Evolutionary conservation across 1,140 invertebrate species (phyloP).

Genomic region (Apocrypta bakeri): DNA sequence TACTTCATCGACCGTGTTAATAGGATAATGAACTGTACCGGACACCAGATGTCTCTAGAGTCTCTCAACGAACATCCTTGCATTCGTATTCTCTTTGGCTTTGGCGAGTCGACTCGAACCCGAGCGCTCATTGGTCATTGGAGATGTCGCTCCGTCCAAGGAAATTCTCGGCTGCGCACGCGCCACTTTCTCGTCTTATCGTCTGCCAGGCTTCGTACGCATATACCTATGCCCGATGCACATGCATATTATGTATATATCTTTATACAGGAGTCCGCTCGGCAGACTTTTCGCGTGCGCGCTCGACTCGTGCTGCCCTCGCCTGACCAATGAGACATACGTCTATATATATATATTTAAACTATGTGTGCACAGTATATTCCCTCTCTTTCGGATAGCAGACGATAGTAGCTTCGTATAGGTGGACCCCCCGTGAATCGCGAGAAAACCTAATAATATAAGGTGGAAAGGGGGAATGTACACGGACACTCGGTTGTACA

Average conservation of each 20-base stretch:
- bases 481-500: too few relatives aligned
- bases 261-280: too few relatives aligned
- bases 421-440: background rate
- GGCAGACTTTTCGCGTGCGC: background rate
- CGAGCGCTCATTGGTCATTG: background rate
- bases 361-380: too few relatives aligned
- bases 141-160: constrained; percentile 8
- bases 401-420: background rate
- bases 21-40: too few relatives aligned
- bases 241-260: too few relatives aligned
- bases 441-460: too few relatives aligned
- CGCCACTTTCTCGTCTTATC: background rate
- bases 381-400: background rate
- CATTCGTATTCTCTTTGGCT: too few relatives aligned
- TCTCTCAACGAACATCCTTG: background rate
- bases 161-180: background rate
- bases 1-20: too few relatives aligned
- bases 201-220: background rate
- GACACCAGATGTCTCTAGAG: background rate
- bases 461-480: too few relatives aligned
- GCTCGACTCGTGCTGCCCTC: background rate
- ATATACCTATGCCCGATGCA: background rate
- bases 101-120: background rate
- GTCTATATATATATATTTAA: too few relatives aligned
- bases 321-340: background rate